Percentiles rank a stretch among this genome's conserved stretches.
These are phyloP conservation scores for Dicerorhinus sumatrensis DNA, from an alignment of 2,113 vertebrate genomes.

Conservation along the genomic window DNA sequence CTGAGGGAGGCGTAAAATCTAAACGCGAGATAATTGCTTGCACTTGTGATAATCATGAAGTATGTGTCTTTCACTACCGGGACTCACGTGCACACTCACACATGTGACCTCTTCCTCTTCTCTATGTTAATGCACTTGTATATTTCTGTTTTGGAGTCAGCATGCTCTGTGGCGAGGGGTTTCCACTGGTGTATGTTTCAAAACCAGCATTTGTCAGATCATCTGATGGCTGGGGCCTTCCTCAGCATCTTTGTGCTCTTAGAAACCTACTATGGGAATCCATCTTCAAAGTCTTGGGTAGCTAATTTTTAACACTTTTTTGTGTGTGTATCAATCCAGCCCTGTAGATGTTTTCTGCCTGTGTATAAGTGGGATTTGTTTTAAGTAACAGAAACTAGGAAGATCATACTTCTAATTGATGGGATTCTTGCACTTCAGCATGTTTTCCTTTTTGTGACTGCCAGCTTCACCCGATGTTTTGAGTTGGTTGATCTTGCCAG, in stretches of 20 bases:
- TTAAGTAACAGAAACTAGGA: neutral
- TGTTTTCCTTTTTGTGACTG: neutral
- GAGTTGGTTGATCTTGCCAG: neutral
- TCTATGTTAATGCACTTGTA: neutral
- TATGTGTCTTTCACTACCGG: neutral
- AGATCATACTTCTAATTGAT: neutral
- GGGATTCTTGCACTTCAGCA: neutral
- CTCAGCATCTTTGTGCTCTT: neutral
- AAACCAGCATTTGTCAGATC: neutral
- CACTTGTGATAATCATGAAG: slow-evolving; percentile 12
- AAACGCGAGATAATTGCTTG: slow-evolving; percentile 42
- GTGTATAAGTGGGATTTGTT: neutral
- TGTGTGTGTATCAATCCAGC: neutral
- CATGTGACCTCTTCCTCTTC: neutral
- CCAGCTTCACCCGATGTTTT: neutral
- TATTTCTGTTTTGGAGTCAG: neutral
- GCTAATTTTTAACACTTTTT: neutral
- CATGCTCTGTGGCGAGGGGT: neutral
- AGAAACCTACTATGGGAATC: neutral
- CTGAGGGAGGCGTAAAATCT: slow-evolving; percentile 54
- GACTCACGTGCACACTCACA: fast-evolving
- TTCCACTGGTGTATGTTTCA: neutral
- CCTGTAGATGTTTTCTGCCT: neutral
- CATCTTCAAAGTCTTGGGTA: neutral
- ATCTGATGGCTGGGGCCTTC: fast-evolving